A percentile compares a stretch with the other conserved stretches of the same genome.
These are phyloP conservation scores for Poeciliopsis prolifica DNA, from an alignment of 2,113 vertebrate genomes.

Conservation along the genomic window DNA sequence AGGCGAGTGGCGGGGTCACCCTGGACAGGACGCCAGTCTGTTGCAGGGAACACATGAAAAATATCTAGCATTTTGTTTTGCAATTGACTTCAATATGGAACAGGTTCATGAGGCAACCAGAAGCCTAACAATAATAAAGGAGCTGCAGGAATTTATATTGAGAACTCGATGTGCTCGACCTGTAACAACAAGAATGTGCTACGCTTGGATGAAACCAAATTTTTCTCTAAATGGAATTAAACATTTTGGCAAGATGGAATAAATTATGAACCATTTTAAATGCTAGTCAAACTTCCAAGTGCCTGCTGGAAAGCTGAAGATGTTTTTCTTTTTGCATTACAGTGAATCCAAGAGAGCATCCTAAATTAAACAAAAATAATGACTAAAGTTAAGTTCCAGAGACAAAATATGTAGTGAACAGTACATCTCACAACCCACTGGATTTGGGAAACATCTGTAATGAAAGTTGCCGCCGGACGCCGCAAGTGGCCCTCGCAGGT, in stretches of 20 bases:
- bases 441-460: no score
- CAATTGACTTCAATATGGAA: background rate
- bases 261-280: background rate
- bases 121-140: background rate
- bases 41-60: no score
- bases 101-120: background rate
- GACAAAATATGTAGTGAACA: background rate
- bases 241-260: background rate
- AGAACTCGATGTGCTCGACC: background rate
- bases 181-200: background rate
- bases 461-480: no score
- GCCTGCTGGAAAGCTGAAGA: background rate
- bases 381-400: background rate
- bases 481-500: no score
- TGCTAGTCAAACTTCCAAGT: background rate
- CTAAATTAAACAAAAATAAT: background rate
- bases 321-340: background rate
- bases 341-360: background rate
- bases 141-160: background rate
- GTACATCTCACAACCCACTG: no score
- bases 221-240: background rate
- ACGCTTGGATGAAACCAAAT: background rate
- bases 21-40: no score
- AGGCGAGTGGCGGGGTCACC: no score
- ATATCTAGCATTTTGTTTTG: background rate